Evolutionary conservation across 2,888 invertebrate species (phyloP).

Genomic region (Cryptophagus acutangulus): DNA sequence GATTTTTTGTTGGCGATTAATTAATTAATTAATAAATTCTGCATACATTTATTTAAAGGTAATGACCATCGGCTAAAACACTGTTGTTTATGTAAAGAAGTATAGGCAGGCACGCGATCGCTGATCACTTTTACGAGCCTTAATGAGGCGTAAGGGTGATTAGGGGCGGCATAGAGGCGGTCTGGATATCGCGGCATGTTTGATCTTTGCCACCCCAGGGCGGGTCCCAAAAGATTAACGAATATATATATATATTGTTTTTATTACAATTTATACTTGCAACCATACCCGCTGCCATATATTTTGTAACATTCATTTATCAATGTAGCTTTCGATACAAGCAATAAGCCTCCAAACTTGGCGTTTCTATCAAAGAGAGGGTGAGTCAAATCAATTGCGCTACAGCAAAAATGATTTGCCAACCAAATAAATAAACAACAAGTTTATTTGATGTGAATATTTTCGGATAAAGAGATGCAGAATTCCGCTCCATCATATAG

Average conservation of each 20-base stretch:
- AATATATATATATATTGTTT: constrained; percentile 5
- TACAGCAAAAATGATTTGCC: too few species aligned
- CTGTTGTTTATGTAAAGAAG: constrained; percentile 8
- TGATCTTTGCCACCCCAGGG: constrained; percentile 17
- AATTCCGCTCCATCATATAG: too few species aligned
- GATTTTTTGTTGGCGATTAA: neutral
- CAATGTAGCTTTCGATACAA: too few species aligned
- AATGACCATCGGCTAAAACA: constrained; percentile 4
- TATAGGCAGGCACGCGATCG: constrained; percentile 19
- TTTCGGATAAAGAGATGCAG: too few species aligned
- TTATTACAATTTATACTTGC: too few species aligned
- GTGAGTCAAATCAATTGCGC: too few species aligned
- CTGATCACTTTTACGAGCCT: constrained; percentile 25
- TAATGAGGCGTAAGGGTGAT: constrained; percentile 26
- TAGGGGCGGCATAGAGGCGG: constrained; percentile 26
- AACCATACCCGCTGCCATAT: too few species aligned
- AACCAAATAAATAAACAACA: too few species aligned
- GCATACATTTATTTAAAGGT: neutral
- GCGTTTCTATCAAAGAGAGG: too few species aligned
- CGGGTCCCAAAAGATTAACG: constrained; percentile 9
- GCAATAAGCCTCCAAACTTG: too few species aligned
- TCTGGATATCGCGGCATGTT: constrained; percentile 17
- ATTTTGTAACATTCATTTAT: too few species aligned
- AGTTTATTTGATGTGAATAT: too few species aligned
- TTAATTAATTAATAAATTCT: neutral